Conservation (phyloP, 2,797 vertebrate species). For the Lateolabrax maculatus region DNA sequence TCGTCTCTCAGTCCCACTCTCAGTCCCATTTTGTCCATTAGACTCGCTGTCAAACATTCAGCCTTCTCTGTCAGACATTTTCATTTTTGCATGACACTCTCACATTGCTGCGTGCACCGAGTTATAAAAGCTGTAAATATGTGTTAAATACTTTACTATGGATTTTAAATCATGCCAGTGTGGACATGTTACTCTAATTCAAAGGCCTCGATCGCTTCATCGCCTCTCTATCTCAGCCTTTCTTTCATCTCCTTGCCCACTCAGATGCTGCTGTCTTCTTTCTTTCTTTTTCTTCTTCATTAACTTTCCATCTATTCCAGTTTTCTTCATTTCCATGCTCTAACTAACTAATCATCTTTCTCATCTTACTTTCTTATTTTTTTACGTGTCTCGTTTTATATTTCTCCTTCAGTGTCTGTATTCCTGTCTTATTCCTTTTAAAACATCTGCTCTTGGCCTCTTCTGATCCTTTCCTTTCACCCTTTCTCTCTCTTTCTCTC, state of each 20-base stretch:
- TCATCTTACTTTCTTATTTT: neutral
- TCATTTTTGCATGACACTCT: neutral
- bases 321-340: neutral
- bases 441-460: conserved; percentile 9
- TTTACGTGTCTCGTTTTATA: neutral
- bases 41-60: neutral
- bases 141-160: neutral
- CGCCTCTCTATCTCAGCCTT: neutral
- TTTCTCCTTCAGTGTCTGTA: neutral
- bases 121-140: neutral
- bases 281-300: neutral
- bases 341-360: neutral
- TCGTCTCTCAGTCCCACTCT: neutral
- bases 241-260: neutral
- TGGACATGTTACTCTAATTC: neutral
- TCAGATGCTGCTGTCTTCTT: neutral
- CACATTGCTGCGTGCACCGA: neutral
- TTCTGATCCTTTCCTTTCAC: conserved; percentile 7
- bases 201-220: neutral
- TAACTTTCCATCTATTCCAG: conserved; percentile 13
- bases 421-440: neutral
- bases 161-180: neutral
- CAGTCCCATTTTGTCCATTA: neutral
- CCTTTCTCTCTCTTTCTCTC: neutral
- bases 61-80: neutral